These are phyloP conservation scores for Thaumatotibia leucotreta DNA, from an alignment of 1,140 invertebrate genomes.

Conservation along the genomic window DNA sequence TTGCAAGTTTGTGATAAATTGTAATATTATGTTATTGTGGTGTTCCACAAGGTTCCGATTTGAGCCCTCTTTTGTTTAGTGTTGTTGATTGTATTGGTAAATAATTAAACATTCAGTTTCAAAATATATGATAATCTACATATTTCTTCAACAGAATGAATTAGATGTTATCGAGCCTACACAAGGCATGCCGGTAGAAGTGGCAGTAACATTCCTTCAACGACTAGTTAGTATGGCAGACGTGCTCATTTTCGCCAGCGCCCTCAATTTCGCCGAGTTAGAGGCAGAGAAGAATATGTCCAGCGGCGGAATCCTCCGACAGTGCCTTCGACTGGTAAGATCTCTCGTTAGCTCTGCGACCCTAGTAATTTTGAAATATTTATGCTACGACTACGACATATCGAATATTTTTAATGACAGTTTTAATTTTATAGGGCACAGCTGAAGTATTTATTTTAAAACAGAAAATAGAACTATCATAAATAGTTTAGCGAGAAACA, in stretches of 20 bases:
- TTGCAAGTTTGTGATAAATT: background rate
- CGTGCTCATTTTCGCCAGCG: slow-evolving; percentile 98
- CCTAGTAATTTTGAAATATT: background rate
- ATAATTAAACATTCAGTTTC: no score
- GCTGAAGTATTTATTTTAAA: background rate
- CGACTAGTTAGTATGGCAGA: slow-evolving; percentile 98
- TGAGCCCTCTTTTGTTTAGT: background rate
- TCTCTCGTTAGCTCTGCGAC: slow-evolving; percentile 12
- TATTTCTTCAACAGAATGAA: slow-evolving; percentile 86
- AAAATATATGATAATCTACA: background rate
- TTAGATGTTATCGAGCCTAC: slow-evolving; percentile 98
- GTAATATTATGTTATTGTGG: background rate
- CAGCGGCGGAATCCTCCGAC: slow-evolving; percentile 97
- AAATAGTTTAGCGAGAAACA: background rate
- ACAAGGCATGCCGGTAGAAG: slow-evolving; percentile 98
- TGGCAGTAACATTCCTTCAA: slow-evolving; percentile 97
- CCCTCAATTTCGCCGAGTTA: slow-evolving; percentile 97
- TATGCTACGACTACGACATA: no score
- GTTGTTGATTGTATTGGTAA: no score
- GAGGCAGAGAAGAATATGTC: slow-evolving; percentile 99
- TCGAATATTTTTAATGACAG: background rate
- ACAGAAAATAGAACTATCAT: background rate
- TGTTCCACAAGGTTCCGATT: background rate
- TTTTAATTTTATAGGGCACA: background rate
- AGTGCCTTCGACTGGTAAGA: slow-evolving; percentile 95